A percentile compares a stretch with the other conserved stretches of the same genome.
Evolutionary conservation across 1,140 invertebrate species (phyloP).

Genomic region (Saccostrea cuccullata): DNA sequence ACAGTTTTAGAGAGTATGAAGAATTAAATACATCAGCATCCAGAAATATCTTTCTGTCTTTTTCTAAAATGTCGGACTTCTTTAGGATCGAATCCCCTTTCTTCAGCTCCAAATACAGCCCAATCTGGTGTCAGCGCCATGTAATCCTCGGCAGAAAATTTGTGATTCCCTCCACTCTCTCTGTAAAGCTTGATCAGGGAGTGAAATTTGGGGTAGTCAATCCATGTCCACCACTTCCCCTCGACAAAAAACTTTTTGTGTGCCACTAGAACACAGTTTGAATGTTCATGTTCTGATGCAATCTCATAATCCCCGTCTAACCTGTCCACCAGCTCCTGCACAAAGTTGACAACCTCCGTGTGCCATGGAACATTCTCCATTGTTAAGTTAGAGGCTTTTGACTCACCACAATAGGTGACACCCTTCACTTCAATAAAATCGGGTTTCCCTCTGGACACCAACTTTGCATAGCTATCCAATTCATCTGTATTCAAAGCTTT

Average conservation of each 20-base stretch:
- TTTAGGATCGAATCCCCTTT: conserved; percentile 83
- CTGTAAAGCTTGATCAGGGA: conserved; percentile 79
- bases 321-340: conserved; percentile 78
- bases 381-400: conserved; percentile 82
- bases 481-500: conserved; percentile 84
- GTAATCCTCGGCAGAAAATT: conserved; percentile 82
- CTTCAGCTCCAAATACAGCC: conserved; percentile 82
- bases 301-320: conserved; percentile 81
- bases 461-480: conserved; percentile 82
- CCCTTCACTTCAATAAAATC: conserved; percentile 87
- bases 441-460: conserved; percentile 82
- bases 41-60: conserved; percentile 77
- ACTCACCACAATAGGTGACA: conserved; percentile 84
- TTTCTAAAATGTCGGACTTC: conserved; percentile 82
- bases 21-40: conserved; percentile 53
- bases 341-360: conserved; percentile 83
- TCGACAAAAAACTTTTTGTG: conserved; percentile 82
- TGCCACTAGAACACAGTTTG: conserved; percentile 83
- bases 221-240: conserved; percentile 84
- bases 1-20: no score
- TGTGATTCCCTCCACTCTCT: conserved; percentile 73
- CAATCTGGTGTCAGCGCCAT: conserved; percentile 81
- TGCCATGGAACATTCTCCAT: conserved; percentile 86
- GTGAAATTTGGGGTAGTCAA: conserved; percentile 83
- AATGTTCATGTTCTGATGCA: conserved; percentile 84